phyloP scores from a whole-genome alignment of 2,888 invertebrate genomes.

The Deilephila elpenor region DNA sequence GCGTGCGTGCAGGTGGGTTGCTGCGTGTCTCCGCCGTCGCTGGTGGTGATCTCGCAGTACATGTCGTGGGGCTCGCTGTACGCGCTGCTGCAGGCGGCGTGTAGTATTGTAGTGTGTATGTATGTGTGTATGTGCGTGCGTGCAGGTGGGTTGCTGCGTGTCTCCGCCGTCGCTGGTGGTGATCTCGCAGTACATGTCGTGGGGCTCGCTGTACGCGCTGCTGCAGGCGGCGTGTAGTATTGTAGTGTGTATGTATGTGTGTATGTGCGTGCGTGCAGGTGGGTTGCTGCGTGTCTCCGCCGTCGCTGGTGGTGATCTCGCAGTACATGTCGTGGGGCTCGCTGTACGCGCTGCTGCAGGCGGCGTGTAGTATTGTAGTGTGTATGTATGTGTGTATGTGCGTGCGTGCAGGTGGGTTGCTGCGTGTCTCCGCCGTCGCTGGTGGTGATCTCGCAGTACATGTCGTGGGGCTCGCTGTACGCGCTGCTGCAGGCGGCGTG shows the following conservation, averaged over 20 bases:
- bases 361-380: too few relatives aligned
- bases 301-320: constrained; percentile 96
- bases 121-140: too few relatives aligned
- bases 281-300: constrained; percentile 95
- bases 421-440: constrained; percentile 96
- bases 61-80: constrained; percentile 95
- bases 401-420: constrained; percentile 68
- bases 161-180: constrained; percentile 96
- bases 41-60: constrained; percentile 97
- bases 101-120: too few relatives aligned
- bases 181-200: constrained; percentile 97
- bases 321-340: constrained; percentile 98
- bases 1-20: constrained; percentile 67
- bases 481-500: too few relatives aligned
- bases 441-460: constrained; percentile 97
- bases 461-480: constrained; percentile 93
- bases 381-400: too few relatives aligned
- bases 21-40: constrained; percentile 94
- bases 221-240: too few relatives aligned
- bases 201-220: constrained; percentile 87
- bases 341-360: too few relatives aligned
- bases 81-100: too few relatives aligned
- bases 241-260: too few relatives aligned
- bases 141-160: constrained; percentile 87
- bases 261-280: too few relatives aligned